Evolutionary conservation across 2,888 invertebrate genomes (phyloP), one percentile per base, ranked within the genome.

Genomic region (Cybosia mesomella): DNA sequence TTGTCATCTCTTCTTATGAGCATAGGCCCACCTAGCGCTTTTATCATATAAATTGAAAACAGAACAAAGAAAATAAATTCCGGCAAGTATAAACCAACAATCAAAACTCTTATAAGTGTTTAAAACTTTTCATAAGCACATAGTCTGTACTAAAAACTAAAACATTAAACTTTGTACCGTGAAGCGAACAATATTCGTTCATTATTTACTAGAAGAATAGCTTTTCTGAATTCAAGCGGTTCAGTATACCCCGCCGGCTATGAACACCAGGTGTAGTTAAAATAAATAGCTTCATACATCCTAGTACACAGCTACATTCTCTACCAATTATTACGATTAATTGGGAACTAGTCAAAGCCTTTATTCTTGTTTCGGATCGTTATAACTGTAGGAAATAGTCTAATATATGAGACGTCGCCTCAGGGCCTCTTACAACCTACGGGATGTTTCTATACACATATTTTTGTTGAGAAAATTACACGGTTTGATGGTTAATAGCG

Each of bases 241-340:
- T 65, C 71, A 72, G 63, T 59, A 68, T 60, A 67, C 69, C 83
- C 80, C 82, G 66, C 53, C 55, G 83, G 86, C 82, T 74, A 80
- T 78, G 80, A 78, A 74, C 76, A 83, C 86, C 89, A 89, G 91
- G 89, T 88, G 91, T 84, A 87, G 84, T 87, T 87, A 80, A 86
- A 89, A 88, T 87, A 89, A 88, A 90, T 89, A 87, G 85, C 89
- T 79, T 77, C 77, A 81, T 84, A 84, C 83, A 85, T 83, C 78
- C 80, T 76, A 83, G 82, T 80, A 86, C 72, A 80, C 73, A 82
- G 76, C 80, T 79, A 83, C 80, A 76, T 83, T 85, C 84, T 84
- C 83, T 85, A 87, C 87, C 88, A 89, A 91, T 90, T 89, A 90
- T 89, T 86, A 87, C 85, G 84, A 87, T 89, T 91, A 89, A 90